Percentiles rank a stretch among this genome's conserved stretches.
These are phyloP conservation scores for Dinocampus coccinellae DNA, from an alignment of 2,888 invertebrate genomes.

Conservation along the genomic window DNA sequence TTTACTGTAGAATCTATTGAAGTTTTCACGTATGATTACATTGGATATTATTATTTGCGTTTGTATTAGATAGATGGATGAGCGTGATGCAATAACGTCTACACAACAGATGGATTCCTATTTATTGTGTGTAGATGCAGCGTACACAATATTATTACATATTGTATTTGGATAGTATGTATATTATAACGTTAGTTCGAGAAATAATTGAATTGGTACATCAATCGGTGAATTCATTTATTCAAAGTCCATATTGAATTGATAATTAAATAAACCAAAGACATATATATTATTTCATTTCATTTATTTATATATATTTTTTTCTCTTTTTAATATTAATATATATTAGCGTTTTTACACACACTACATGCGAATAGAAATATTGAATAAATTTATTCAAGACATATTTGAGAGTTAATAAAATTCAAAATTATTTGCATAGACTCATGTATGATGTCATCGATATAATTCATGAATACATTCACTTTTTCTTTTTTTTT, in stretches of 20 bases:
- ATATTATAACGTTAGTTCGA: not conserved
- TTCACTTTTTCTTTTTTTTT: not conserved
- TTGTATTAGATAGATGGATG: not conserved
- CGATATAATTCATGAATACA: not conserved
- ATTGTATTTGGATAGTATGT: not conserved
- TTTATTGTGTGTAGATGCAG: too few species aligned
- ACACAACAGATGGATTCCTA: too few species aligned
- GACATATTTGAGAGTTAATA: slow-evolving; percentile 9
- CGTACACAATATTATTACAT: too few species aligned
- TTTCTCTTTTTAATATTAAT: too few species aligned
- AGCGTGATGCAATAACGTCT: not conserved
- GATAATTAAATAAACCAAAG: too few species aligned
- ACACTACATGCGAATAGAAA: not conserved
- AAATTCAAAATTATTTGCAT: not conserved
- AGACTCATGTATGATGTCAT: not conserved
- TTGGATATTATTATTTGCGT: not conserved
- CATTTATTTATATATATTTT: too few species aligned
- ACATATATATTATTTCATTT: too few species aligned
- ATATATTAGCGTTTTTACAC: too few species aligned
- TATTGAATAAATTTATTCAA: slow-evolving; percentile 4
- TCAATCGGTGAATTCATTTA: not conserved
- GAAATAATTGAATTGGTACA: not conserved
- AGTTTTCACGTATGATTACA: too few species aligned
- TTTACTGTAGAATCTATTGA: too few species aligned
- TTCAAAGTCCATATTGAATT: not conserved